Evolutionary conservation across 2,113 vertebrate genomes (phyloP).

Genomic region (Gavia stellata): DNA sequence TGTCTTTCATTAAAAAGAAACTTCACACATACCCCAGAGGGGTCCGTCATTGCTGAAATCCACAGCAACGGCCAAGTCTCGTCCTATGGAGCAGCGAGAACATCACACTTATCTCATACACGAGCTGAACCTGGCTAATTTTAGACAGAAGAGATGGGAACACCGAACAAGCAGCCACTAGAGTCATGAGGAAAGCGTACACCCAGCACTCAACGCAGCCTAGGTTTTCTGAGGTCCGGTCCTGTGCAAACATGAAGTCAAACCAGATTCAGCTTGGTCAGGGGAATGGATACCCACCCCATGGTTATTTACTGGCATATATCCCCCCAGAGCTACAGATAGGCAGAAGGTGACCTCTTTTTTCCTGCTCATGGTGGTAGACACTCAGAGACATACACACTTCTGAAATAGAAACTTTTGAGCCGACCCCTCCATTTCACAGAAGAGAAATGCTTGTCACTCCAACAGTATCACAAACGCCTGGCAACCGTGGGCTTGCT

Average conservation of each 20-base stretch:
- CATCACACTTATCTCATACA: neutral
- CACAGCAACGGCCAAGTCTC: neutral
- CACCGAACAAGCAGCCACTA: neutral
- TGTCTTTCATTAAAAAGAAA: neutral
- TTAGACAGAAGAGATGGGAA: neutral
- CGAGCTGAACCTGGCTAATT: neutral
- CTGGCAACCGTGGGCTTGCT: neutral
- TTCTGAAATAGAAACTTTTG: neutral
- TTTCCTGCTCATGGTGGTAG: neutral
- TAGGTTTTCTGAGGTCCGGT: neutral
- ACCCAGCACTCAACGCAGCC: neutral
- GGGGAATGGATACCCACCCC: neutral
- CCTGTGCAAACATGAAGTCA: neutral
- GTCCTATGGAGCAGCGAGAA: neutral
- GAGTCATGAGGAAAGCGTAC: neutral
- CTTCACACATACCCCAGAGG: neutral
- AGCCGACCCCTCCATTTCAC: neutral
- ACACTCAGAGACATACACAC: accelerated
- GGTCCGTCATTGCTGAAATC: neutral
- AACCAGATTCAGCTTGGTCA: neutral
- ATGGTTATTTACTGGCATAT: neutral
- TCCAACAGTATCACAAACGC: neutral
- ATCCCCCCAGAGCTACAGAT: neutral
- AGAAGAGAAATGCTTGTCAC: neutral
- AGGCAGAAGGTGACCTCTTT: neutral